Evolutionary conservation across 2,113 vertebrate species (phyloP).

Genomic region (Oriolus oriolus): DNA sequence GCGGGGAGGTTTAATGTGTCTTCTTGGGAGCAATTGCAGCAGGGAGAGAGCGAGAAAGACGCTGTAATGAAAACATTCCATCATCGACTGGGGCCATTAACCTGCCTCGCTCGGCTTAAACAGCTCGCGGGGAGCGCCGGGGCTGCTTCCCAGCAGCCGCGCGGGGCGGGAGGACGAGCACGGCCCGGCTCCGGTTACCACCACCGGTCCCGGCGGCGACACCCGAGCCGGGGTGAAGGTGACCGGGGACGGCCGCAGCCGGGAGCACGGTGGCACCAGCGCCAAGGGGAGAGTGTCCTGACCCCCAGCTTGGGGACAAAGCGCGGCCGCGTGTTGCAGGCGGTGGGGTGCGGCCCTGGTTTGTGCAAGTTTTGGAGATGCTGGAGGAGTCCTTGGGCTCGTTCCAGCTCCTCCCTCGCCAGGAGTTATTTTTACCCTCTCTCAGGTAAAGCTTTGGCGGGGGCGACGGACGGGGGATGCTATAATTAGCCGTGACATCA

Average conservation of each 20-base stretch:
- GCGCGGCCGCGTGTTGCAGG: rapidly evolving
- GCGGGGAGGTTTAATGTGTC: background rate
- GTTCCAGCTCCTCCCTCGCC: slow-evolving; percentile 21
- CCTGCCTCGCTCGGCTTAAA: background rate
- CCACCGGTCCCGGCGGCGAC: background rate
- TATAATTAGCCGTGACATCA: slow-evolving; percentile 57
- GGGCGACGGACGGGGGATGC: background rate
- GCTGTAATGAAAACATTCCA: slow-evolving; percentile 46
- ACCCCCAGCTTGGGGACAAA: background rate
- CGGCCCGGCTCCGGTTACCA: background rate
- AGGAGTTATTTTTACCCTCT: slow-evolving; percentile 56
- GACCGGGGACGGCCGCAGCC: background rate
- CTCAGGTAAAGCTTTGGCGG: slow-evolving; percentile 47
- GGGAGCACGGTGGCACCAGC: rapidly evolving
- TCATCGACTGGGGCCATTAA: background rate
- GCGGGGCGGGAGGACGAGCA: background rate
- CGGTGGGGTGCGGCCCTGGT: background rate
- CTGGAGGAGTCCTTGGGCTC: slow-evolving; percentile 9
- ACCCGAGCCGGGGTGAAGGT: background rate
- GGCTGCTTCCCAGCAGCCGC: background rate
- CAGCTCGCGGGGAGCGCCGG: background rate
- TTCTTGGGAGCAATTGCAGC: background rate
- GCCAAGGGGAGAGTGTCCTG: rapidly evolving
- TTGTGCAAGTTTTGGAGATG: background rate
- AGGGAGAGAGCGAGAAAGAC: background rate